A percentile compares a stretch with the other conserved stretches of the same genome.
phyloP scores from a whole-genome alignment of 2,113 vertebrate species.

The Edolisoma coerulescens region DNA sequence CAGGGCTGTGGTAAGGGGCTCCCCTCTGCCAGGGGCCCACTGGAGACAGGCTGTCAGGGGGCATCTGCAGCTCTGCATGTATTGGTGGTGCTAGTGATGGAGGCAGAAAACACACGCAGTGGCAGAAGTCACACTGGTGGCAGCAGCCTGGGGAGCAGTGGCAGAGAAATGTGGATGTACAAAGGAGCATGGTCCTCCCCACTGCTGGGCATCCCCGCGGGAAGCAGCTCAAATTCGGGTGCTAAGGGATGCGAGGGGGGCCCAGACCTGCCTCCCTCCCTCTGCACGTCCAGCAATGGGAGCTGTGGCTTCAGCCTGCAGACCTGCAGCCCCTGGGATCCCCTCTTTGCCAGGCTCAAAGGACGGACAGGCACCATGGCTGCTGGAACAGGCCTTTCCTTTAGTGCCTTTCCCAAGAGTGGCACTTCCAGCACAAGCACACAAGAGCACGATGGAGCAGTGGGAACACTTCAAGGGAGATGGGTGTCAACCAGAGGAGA shows the following conservation, averaged over 20 bases:
- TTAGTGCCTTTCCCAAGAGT: fast-evolving
- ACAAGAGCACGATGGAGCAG: fast-evolving
- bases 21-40: too few relatives aligned
- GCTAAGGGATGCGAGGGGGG: fast-evolving
- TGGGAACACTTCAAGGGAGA: fast-evolving
- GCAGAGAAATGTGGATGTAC: too few relatives aligned
- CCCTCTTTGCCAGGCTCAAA: neutral
- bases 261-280: neutral
- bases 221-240: neutral
- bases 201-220: fast-evolving
- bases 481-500: neutral
- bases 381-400: neutral
- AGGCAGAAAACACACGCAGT: fast-evolving
- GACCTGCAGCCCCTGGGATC: neutral
- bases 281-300: neutral
- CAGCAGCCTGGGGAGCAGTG: neutral
- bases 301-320: neutral
- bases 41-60: neutral
- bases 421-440: fast-evolving
- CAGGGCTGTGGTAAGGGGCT: neutral
- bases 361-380: neutral
- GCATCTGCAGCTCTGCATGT: neutral
- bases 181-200: neutral
- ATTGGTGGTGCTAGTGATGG: neutral
- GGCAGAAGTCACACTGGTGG: neutral